These are phyloP conservation scores for Drosophila dives DNA, from an alignment of 2,888 invertebrate genomes.

Conservation along the genomic window DNA sequence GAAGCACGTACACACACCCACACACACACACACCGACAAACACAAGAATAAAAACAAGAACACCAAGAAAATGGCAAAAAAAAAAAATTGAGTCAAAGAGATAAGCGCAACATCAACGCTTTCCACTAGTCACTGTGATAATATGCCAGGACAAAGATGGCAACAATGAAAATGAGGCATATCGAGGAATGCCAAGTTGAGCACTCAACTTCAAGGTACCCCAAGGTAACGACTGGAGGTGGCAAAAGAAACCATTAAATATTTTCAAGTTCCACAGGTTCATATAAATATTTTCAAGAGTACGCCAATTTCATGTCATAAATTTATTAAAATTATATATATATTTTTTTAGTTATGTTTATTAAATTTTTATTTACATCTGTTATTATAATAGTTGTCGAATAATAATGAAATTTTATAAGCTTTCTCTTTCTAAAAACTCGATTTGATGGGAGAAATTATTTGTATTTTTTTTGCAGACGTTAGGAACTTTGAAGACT, in stretches of 20 bases:
- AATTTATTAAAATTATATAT: too few species aligned
- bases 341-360: too few species aligned
- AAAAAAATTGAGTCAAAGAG: slow-evolving; percentile 8
- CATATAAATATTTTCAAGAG: too few species aligned
- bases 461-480: background rate
- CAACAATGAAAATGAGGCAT: slow-evolving; percentile 5
- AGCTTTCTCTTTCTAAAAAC: background rate
- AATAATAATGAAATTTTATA: background rate
- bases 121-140: slow-evolving; percentile 45
- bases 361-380: too few species aligned
- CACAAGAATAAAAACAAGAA: background rate
- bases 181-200: background rate
- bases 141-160: slow-evolving; percentile 25
- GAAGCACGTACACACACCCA: slow-evolving; percentile 5
- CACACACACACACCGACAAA: background rate
- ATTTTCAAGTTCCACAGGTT: background rate
- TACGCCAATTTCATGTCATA: too few species aligned
- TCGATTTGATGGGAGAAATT: background rate
- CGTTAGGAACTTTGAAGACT: background rate
- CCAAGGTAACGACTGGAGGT: background rate
- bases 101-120: slow-evolving; percentile 46
- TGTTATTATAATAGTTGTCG: background rate
- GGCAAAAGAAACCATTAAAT: background rate
- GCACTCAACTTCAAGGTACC: slow-evolving; percentile 18
- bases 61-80: background rate